phyloP scores from a whole-genome alignment of 2,888 invertebrate species.

The Catocala sponsa region DNA sequence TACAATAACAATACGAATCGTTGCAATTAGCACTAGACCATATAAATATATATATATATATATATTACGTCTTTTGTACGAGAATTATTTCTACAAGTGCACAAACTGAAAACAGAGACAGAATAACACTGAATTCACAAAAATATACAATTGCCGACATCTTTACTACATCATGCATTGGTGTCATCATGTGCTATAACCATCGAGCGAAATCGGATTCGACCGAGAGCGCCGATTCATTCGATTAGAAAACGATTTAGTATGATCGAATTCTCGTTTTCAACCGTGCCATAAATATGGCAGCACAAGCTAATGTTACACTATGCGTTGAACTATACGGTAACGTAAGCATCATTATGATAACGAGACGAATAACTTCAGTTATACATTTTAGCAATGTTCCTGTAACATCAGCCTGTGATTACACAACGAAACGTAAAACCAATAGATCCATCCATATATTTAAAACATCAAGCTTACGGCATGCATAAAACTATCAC shows the following conservation, averaged over 20 bases:
- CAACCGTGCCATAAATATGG: too few relatives aligned
- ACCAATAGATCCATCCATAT: conserved; percentile 5
- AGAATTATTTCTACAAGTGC: conserved; percentile 51
- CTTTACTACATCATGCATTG: conserved; percentile 37
- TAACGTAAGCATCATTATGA: too few relatives aligned
- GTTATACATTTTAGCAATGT: too few relatives aligned
- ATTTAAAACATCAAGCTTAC: conserved; percentile 11
- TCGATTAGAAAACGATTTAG: too few relatives aligned
- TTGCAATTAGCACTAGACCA: conserved; percentile 42
- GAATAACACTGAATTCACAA: conserved; percentile 65
- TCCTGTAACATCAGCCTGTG: too few relatives aligned
- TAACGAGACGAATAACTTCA: too few relatives aligned
- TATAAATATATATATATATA: conserved; percentile 22
- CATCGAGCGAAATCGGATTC: too few relatives aligned
- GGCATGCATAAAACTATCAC: conserved; percentile 24
- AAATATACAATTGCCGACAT: conserved; percentile 16
- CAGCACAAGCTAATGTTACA: background rate
- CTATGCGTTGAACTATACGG: too few relatives aligned
- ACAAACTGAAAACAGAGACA: conserved; percentile 57
- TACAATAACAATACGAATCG: conserved; percentile 38
- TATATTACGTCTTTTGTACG: conserved; percentile 51
- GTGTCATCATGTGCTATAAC: background rate
- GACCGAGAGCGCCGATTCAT: background rate
- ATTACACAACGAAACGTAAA: background rate
- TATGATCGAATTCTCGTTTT: too few relatives aligned